A percentile compares a stretch with the other conserved stretches of the same genome.
Evolutionary conservation across 2,797 vertebrate species (phyloP).

Genomic region (Enteromius thamalakanensis): DNA sequence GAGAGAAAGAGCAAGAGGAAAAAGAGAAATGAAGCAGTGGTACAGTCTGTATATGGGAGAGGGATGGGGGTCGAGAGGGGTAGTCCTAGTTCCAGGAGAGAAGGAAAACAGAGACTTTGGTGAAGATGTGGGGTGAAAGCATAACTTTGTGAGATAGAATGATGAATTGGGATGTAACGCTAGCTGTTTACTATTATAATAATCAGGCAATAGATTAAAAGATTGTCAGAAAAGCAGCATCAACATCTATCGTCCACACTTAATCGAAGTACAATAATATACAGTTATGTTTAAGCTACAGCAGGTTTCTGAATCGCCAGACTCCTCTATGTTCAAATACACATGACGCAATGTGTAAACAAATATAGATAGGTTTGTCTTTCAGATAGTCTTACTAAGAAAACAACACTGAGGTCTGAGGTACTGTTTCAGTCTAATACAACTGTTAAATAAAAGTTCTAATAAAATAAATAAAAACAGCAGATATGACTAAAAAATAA

Average conservation of each 20-base stretch:
- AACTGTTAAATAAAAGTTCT: background rate
- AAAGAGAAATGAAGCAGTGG: conserved; percentile 45
- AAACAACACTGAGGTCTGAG: background rate
- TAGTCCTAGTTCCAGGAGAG: conserved; percentile 22
- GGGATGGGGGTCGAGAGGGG: conserved; percentile 24
- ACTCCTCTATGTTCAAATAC: background rate
- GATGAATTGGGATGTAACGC: background rate
- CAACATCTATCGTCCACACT: background rate
- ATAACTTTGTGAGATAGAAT: conserved; percentile 21
- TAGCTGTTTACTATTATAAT: background rate
- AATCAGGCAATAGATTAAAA: conserved; percentile 5
- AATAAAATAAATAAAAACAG: background rate
- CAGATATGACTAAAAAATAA: background rate
- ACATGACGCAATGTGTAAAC: background rate
- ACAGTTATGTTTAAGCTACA: background rate
- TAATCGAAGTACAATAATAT: background rate
- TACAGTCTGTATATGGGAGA: conserved; percentile 44
- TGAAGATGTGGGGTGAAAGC: conserved; percentile 7
- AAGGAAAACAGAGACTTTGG: conserved; percentile 21
- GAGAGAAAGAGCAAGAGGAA: conserved; percentile 38
- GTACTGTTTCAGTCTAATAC: background rate
- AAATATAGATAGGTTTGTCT: background rate
- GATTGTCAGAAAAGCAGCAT: background rate
- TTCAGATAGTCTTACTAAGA: background rate
- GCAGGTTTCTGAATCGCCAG: background rate